Evolutionary conservation across 2,113 vertebrate species (phyloP), one percentile per base, ranked within the genome.

Genomic region (Prunella himalayana): DNA sequence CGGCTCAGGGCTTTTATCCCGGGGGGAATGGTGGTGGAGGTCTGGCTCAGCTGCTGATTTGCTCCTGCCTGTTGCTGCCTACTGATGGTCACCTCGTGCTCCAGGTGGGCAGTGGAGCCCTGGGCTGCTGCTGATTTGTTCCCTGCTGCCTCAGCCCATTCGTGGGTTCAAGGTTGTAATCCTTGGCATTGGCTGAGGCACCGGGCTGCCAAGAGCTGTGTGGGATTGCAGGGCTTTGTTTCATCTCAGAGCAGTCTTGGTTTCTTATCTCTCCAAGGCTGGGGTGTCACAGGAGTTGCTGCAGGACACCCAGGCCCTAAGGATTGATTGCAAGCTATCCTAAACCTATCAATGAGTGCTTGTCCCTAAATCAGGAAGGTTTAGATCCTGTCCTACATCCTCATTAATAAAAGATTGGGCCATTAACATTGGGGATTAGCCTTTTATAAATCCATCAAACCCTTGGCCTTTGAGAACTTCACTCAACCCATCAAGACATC

Each of bases 71-170:
- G 91, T 89, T 85, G 91, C 94, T 96, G 94, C 94, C 95, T 90
- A 13, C 88, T 83, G 76, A 88, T 95, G 82, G 25, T 49, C 90
- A 47, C 35, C 30, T 80, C 63, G 86, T 78, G 41, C 91, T 94
- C 71, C 69, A 84, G 82, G 92, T 94, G 95, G 94, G 94, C 95
- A 0, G 94, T 93, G 94, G 95, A 91, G 90, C 91, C 89, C 76
- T 59, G 92, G 77, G 37, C 85, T 70, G 80, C 37, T 50, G 66
- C 94, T 93, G 94, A 97, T 96, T 97, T 95, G 95, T 60, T 97
- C 81, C 57, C 73, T 75, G 73, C 60, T 65, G 83, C 80, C 64
- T 92, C 94, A 2, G 80, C 93, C 92, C 77, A 79, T 64, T 57
- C 33, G 19, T 37, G 72, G 71, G 86, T 91, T 95, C 93, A 95